phyloP scores from a whole-genome alignment of 30 jellyfish, hydroid and myxozoan species.

The Sanderia malayensis region DNA sequence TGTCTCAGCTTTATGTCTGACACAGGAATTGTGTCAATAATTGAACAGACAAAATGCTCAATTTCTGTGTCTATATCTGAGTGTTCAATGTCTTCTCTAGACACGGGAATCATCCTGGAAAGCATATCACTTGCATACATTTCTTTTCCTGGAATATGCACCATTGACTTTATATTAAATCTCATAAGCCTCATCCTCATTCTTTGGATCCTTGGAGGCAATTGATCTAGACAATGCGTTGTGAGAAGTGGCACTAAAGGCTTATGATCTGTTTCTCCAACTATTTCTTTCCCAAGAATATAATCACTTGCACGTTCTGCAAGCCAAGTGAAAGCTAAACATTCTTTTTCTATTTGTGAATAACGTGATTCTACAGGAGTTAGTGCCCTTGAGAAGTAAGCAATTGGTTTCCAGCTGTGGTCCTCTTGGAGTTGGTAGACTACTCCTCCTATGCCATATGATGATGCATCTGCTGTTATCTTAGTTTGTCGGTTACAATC shows the following conservation, averaged over 20 bases:
- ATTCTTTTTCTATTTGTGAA: conserved; percentile 63
- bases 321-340: conserved; percentile 58
- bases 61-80: conserved; percentile 20
- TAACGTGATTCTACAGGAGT: conserved; percentile 40
- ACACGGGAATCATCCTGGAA: conserved; percentile 31
- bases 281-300: conserved; percentile 37
- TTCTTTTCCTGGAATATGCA: conserved; percentile 41
- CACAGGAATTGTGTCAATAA: conserved; percentile 30
- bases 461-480: conserved; percentile 42
- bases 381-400: conserved; percentile 42
- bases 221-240: conserved; percentile 34
- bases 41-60: conserved; percentile 8
- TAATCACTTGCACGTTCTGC: conserved; percentile 51
- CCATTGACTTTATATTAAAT: conserved; percentile 15
- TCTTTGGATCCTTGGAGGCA: conserved; percentile 39
- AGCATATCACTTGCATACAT: conserved; percentile 36
- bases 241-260: conserved; percentile 45
- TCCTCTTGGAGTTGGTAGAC: conserved; percentile 39
- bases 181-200: conserved; percentile 38
- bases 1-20: conserved; percentile 28
- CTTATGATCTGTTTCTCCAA: conserved; percentile 47
- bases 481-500: conserved; percentile 23
- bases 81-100: neutral
- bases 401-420: conserved; percentile 36
- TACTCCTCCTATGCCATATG: conserved; percentile 57